Evolutionary conservation across 2,888 invertebrate genomes (phyloP), one percentile per base, ranked within the genome.

Genomic region (Nomada ruficornis): DNA sequence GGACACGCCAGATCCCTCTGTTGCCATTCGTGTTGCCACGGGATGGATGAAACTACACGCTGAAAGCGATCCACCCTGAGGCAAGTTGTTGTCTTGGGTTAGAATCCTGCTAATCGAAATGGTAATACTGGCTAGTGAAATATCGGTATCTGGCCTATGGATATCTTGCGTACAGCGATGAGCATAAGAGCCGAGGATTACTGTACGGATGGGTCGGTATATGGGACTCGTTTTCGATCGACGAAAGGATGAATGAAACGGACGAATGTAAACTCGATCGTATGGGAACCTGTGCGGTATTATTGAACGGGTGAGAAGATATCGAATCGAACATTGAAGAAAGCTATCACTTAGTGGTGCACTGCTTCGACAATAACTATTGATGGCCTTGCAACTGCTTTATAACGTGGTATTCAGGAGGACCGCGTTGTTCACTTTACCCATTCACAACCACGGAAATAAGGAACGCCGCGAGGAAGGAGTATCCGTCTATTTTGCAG

Each of bases 31-130:
- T 57, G 29, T 23, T 29, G 26, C 36, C 50, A 65, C 36, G 50
- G 47, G 62, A 63, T 26, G 2, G 50, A 44, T 42, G 77, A 72
- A 62, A 68, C 55, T 15, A 18, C 10, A 15, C n/a, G n/a, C 5
- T 57, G 59, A 55, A 59, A 55, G 23, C 47, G 57, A 55, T 63
- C 55, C 54, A n/a, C 20, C 18, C 50, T 0, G 15, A 23, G 29
- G 15, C 60, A 15, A 26, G 65, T 68, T 75, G 75, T 75, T 77
- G 65, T 68, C 54, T 65, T 29, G n/a, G 11, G 10, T 42, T 42
- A 20, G 29, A 47, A 50, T 20, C 57, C 59, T 18, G 42, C 7
- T 29, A 47, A 68, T 68, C 59, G 73, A 68, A 62, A 23, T 47
- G 59, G 52, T 60, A 52, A n/a, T 42, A 60, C 54, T 69, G 54